These are phyloP conservation scores for Trichogramma evanescens DNA, from an alignment of 2,888 invertebrate genomes.

Conservation along the genomic window DNA sequence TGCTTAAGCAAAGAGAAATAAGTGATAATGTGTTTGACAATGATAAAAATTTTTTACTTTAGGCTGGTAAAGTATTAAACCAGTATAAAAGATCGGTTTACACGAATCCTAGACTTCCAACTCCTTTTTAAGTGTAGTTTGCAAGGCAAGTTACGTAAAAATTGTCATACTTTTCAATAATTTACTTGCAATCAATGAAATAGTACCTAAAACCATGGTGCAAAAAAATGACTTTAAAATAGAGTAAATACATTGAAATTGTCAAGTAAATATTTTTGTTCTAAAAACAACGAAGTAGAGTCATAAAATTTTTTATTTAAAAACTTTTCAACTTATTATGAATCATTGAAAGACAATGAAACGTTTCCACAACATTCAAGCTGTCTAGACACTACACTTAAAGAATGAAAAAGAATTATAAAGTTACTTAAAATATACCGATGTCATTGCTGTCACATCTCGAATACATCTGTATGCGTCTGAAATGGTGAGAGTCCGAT, in stretches of 20 bases:
- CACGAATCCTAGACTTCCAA: constrained; percentile 33
- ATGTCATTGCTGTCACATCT: constrained; percentile 47
- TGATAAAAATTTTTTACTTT: background rate
- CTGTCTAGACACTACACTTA: constrained; percentile 9
- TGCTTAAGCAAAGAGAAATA: background rate
- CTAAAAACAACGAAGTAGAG: background rate
- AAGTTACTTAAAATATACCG: constrained; percentile 30
- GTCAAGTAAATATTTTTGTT: too few relatives aligned
- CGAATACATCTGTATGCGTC: constrained; percentile 45
- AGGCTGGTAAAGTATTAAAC: background rate
- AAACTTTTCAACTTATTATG: background rate
- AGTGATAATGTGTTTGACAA: background rate
- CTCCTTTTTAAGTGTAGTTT: constrained; percentile 15
- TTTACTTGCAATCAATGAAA: constrained; percentile 10
- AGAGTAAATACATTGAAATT: background rate
- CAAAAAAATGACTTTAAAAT: background rate
- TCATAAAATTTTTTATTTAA: background rate
- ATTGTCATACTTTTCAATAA: constrained; percentile 12
- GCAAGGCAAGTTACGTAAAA: constrained; percentile 4
- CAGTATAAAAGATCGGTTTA: constrained; percentile 24
- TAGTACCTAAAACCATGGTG: constrained; percentile 1
- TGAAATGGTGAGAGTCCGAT: constrained; percentile 47
- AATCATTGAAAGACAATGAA: constrained; percentile 14
- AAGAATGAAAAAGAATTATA: constrained; percentile 14
- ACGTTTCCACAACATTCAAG: background rate